Percentiles rank a stretch among this genome's conserved stretches.
phyloP scores from a whole-genome alignment of 2,113 vertebrate species.

The Jaculus jaculus region DNA sequence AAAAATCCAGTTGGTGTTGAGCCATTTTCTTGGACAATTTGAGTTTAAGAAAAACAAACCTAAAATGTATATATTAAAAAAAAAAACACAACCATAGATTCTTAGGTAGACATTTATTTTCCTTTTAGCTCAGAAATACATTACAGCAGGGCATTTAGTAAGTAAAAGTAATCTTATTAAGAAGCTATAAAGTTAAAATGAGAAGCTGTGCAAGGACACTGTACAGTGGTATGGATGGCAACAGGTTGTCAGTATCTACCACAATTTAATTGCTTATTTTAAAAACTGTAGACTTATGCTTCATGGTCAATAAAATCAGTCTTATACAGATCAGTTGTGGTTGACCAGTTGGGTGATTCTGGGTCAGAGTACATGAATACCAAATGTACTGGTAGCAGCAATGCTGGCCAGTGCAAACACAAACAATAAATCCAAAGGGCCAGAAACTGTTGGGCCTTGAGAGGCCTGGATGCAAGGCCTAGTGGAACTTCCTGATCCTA shows the following conservation, averaged over 20 bases:
- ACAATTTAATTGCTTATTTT: slow-evolving; percentile 32
- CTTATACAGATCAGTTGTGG: neutral
- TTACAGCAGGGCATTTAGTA: slow-evolving; percentile 3
- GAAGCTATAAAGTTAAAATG: slow-evolving; percentile 18
- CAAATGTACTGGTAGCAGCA: neutral
- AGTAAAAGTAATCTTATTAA: slow-evolving; percentile 11
- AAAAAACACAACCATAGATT: neutral
- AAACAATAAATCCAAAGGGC: neutral
- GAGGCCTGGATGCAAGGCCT: too few species aligned
- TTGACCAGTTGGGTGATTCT: neutral
- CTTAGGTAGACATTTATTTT: slow-evolving; percentile 35
- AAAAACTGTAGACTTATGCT: neutral
- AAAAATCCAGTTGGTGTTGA: slow-evolving; percentile 43
- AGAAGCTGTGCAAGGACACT: neutral
- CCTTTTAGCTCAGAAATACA: slow-evolving; percentile 38
- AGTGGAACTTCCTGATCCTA: too few species aligned
- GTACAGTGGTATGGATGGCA: neutral
- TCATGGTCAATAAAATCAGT: neutral
- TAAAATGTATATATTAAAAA: slow-evolving; percentile 34
- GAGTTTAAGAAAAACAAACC: slow-evolving; percentile 34
- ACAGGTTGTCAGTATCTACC: neutral
- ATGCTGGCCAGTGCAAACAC: neutral
- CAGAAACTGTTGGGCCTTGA: too few species aligned
- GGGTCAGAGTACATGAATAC: neutral
- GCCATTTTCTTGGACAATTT: slow-evolving; percentile 20